Evolutionary conservation across 2,113 vertebrate genomes (phyloP).

Genomic region (Falcunculus frontatus): DNA sequence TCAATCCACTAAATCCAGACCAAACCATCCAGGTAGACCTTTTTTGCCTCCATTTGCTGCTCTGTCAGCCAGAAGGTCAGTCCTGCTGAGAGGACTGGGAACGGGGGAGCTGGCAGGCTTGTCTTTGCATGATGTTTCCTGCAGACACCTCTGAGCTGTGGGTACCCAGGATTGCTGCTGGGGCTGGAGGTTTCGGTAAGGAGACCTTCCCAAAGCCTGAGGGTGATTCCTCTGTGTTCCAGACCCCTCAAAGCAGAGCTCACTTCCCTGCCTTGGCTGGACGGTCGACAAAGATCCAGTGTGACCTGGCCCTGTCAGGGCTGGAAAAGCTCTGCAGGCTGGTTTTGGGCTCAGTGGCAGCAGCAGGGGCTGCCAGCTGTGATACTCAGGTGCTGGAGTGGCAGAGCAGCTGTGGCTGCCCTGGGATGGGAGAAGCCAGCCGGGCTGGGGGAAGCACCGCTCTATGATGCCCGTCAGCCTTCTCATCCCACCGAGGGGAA

Average conservation of each 20-base stretch:
- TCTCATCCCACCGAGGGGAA: fast-evolving
- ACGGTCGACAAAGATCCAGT: fast-evolving
- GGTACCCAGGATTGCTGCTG: not conserved
- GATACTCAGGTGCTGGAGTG: not conserved
- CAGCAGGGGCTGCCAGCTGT: not conserved
- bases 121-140: not conserved
- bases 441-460: fast-evolving
- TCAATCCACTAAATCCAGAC: not conserved
- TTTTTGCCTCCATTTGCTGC: not conserved
- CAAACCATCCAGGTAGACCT: not conserved
- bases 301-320: not conserved
- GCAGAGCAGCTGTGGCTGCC: not conserved
- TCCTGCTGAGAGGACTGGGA: not conserved
- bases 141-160: not conserved
- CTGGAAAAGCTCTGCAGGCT: not conserved
- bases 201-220: not conserved
- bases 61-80: not conserved
- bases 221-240: not conserved
- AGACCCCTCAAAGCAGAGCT: not conserved
- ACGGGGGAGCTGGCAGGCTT: not conserved
- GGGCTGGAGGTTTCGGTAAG: not conserved
- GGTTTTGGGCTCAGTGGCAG: not conserved
- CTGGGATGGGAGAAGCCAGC: not conserved
- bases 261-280: not conserved
- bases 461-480: fast-evolving